Conservation (phyloP, 2,797 vertebrate genomes). For the Limosa lapponica region DNA sequence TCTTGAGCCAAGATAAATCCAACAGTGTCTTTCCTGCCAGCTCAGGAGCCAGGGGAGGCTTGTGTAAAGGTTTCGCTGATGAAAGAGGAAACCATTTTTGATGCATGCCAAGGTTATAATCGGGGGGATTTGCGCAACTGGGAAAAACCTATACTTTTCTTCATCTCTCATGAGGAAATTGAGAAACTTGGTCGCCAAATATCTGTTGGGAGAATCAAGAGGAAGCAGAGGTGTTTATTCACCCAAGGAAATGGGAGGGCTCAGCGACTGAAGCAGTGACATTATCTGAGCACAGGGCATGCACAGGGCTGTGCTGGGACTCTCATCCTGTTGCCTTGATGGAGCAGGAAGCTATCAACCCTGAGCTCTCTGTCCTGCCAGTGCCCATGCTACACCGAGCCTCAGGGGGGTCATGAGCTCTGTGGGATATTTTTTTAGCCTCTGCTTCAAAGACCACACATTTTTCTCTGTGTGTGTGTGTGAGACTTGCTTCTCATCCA, state of each 20-base stretch:
- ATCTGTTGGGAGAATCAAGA: constrained; percentile 58
- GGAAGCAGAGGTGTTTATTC: constrained; percentile 69
- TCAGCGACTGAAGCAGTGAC: background rate
- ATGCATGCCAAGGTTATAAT: constrained; percentile 28
- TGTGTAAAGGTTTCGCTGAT: constrained; percentile 28
- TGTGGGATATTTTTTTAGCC: background rate
- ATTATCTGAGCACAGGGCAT: background rate
- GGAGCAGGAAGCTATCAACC: constrained; percentile 32
- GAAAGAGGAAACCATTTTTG: constrained; percentile 15
- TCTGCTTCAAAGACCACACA: background rate
- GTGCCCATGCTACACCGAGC: background rate
- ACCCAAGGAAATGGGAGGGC: constrained; percentile 56
- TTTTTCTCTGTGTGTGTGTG: background rate
- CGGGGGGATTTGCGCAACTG: background rate
- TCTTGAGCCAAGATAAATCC: background rate
- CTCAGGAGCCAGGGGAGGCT: background rate
- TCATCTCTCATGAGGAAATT: constrained; percentile 45
- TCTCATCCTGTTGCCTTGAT: constrained; percentile 61
- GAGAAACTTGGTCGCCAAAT: constrained; percentile 32
- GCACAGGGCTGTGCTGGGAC: background rate
- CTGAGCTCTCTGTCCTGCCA: background rate
- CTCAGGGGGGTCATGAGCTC: background rate
- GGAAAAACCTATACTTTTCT: constrained; percentile 55
- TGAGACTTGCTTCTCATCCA: background rate
- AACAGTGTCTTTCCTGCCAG: background rate